Evolutionary conservation across 2,888 invertebrate genomes (phyloP).

Genomic region (Opisthograptis luteolata): DNA sequence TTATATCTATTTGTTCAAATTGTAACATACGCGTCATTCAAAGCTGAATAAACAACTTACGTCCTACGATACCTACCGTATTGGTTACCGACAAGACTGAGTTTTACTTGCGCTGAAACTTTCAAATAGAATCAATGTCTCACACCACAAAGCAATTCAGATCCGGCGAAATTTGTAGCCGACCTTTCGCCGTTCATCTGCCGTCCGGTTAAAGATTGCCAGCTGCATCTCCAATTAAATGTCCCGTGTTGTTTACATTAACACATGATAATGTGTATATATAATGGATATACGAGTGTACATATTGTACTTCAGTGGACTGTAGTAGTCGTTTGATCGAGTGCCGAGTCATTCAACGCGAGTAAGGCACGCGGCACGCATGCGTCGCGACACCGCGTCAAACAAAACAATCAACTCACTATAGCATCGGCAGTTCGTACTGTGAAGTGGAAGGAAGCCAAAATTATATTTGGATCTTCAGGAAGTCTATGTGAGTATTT

Average conservation of each 20-base stretch:
- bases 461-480: conserved; percentile 34
- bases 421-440: not conserved
- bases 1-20: too few relatives aligned
- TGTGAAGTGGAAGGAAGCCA: conserved; percentile 31
- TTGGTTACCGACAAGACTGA: too few relatives aligned
- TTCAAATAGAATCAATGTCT: too few relatives aligned
- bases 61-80: too few relatives aligned
- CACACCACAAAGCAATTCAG: too few relatives aligned
- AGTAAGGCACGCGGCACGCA: not conserved
- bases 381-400: conserved; percentile 1
- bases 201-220: not conserved
- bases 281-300: too few relatives aligned
- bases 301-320: not conserved
- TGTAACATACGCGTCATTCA: too few relatives aligned
- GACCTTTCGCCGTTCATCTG: not conserved
- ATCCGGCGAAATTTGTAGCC: not conserved
- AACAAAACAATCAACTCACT: not conserved
- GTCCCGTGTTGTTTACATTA: conserved; percentile 1
- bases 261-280: not conserved
- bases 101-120: too few relatives aligned
- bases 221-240: not conserved
- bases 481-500: conserved; percentile 37
- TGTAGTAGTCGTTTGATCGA: too few relatives aligned
- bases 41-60: too few relatives aligned
- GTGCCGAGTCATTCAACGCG: conserved; percentile 1